Evolutionary conservation across 2,113 vertebrate genomes (phyloP), one percentile per base, ranked within the genome.

Genomic region (Buteo buteo): DNA sequence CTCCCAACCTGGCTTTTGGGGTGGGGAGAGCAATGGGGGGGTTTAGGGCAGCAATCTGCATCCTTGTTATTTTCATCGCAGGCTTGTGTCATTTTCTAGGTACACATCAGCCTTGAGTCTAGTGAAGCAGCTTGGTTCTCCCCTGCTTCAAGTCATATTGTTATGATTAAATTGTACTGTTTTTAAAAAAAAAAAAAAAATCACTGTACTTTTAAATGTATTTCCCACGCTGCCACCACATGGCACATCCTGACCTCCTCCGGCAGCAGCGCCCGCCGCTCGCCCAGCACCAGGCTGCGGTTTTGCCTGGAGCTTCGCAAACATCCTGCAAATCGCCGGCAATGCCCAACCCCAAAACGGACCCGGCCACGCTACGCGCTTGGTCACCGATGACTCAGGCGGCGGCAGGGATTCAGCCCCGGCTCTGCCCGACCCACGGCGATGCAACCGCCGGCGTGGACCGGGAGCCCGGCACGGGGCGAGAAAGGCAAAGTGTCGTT

Each of bases 371-470:
- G 0, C 50, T 7, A 7, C 3, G 4, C 11, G 4, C 54, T 29
- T 2, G 22, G 3, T 47, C 49, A 18, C 45, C 0, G 0, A 5
- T 26, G 52, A 34, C 52, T 34, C 57, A 16, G 54, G 64, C 4
- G 8, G 47, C 3, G 1, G 58, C 2, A 3, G 17, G 31, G 81
- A 66, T 42, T 59, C 66, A 47, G 17, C 57, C 40, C 9, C 15
- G 34, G 34, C 38, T 52, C 66, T 79, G 82, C 20, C 70, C 3
- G 1, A 38, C 10, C 19, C 20, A 2, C 1, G 3, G 19, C 45
- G 40, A 57, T 49, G 31, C 66, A 79, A 49, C 69, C 1, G 4
- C 36, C 0, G 0, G 52, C 0, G 0, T 2, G 55, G 47, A 49
- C 9, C 6, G 5, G 50, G 80, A 38, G 34, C 40, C 47, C 2